Base-by-base conservation (phyloP, 2,113 vertebrate genomes). In the Pluvianellus socialis region DNA sequence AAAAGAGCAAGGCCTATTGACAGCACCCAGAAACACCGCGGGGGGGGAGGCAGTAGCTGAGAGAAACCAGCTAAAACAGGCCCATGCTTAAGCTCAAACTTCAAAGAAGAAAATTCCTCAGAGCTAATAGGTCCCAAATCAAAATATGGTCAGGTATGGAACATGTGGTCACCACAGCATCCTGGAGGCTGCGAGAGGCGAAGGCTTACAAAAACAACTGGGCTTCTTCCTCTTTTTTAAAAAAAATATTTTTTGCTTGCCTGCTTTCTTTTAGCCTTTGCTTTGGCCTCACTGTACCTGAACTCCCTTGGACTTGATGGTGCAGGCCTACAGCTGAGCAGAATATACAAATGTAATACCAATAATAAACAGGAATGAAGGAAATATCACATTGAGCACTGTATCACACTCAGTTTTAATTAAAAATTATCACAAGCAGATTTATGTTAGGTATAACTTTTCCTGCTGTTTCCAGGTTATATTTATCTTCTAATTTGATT, bases 381-480 rank as follows among this genome's bases (percentile, higher is more conserved):
- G 77, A 90, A 96, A 79, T 85, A 85, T 81, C 42, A 56, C 61
- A 79, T 79, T 85, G 81, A 92, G 50, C 42, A 30, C 71, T 94
- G 91, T 58, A 91, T 91, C 94, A 62, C 77, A 95, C 82, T 79
- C 89, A 76, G 71, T 88, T 95, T 97, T 97, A 97, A 97, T 97
- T 96, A 97, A 97, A 97, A 97, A 92, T 93, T 87, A 94, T 96
- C 91, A 91, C 89, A 80, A 91, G 91, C 74, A 96, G 94, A 97
- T 96, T 97, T 96, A 97, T 95, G 94, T 96, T 93, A 2, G 0
- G 62, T 81, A 77, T 96, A 97, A 92, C 81, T 94, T 94, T 90
- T 91, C 92, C 94, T 91, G 94, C 96, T 96, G 91, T 96, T 97
- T 95, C 55, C 89, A 95, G 97, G 89, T 97, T 94, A 89, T 88